These are phyloP conservation scores for Triplophysa siluroides DNA, from an alignment of 2,113 vertebrate species.

Conservation along the genomic window DNA sequence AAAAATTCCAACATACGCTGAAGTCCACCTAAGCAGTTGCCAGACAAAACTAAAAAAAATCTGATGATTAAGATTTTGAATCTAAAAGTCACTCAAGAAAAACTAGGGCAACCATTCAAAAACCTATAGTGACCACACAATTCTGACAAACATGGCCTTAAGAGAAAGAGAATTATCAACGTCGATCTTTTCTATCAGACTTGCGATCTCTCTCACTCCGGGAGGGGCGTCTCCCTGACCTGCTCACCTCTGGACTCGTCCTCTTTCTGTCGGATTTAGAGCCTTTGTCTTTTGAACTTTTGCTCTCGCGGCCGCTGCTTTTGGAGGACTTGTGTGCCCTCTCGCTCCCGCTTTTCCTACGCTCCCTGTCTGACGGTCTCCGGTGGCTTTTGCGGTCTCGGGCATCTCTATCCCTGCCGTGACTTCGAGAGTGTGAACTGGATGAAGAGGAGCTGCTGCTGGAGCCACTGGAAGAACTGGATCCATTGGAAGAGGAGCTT, in stretches of 20 bases:
- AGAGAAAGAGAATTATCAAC: slow-evolving; percentile 64
- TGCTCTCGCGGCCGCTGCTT: slow-evolving; percentile 82
- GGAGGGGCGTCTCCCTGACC: slow-evolving; percentile 83
- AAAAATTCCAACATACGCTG: slow-evolving; percentile 21
- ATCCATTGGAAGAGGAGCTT: slow-evolving; percentile 79
- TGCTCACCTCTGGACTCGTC: slow-evolving; percentile 85
- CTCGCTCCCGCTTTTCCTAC: slow-evolving; percentile 80
- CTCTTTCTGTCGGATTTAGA: slow-evolving; percentile 86
- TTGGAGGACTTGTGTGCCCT: slow-evolving; percentile 85
- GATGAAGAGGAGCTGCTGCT: slow-evolving; percentile 80
- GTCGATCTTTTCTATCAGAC: slow-evolving; percentile 96
- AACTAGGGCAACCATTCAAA: slow-evolving; percentile 32
- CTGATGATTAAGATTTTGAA: neutral
- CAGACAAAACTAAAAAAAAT: slow-evolving; percentile 6
- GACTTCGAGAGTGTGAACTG: slow-evolving; percentile 83
- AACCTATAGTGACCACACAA: neutral
- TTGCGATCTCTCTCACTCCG: slow-evolving; percentile 92
- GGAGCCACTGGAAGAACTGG: slow-evolving; percentile 82
- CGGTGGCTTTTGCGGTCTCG: slow-evolving; percentile 83
- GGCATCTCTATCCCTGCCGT: slow-evolving; percentile 80
- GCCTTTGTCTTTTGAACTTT: slow-evolving; percentile 88
- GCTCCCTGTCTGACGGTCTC: slow-evolving; percentile 76
- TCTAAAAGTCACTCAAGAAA: slow-evolving; percentile 32
- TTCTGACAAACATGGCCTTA: slow-evolving; percentile 2
- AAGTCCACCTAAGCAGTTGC: neutral